Conservation (phyloP, 2,888 invertebrate species). For the Entomobrya proxima region DNA sequence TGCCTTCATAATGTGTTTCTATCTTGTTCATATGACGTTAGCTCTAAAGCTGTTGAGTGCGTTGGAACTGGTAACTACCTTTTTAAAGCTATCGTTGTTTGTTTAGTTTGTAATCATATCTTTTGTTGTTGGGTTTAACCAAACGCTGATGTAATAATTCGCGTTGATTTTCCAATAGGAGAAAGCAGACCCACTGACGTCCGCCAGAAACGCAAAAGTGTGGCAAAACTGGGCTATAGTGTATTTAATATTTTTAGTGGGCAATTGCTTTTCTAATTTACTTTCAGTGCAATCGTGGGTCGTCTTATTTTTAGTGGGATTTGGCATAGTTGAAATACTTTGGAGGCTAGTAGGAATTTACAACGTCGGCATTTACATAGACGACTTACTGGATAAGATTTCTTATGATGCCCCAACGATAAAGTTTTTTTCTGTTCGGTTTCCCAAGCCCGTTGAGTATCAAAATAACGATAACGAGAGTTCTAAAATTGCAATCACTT, state of each 20-base stretch:
- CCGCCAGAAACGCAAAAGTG: conserved; percentile 66
- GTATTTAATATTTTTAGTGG: conserved; percentile 64
- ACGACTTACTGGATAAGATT: conserved; percentile 63
- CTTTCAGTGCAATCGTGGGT: conserved; percentile 61
- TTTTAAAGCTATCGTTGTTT: neutral
- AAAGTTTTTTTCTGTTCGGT: conserved; percentile 68
- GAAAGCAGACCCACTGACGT: conserved; percentile 53
- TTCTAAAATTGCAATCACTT: conserved; percentile 26
- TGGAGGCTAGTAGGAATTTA: conserved; percentile 72
- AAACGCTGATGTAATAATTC: neutral
- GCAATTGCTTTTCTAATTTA: conserved; percentile 59
- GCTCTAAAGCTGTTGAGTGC: conserved; percentile 64
- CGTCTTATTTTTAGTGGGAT: neutral
- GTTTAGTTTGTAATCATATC: neutral
- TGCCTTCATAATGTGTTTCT: conserved; percentile 62
- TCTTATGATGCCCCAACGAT: conserved; percentile 63
- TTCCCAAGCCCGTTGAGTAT: conserved; percentile 51
- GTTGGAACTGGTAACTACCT: conserved; percentile 57
- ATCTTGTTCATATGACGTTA: conserved; percentile 64
- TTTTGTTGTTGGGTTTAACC: too few relatives aligned
- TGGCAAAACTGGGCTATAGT: conserved; percentile 73
- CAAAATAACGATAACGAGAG: conserved; percentile 32
- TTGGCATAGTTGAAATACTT: conserved; percentile 58
- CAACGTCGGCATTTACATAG: conserved; percentile 69
- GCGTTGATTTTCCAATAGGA: conserved; percentile 58